phyloP scores from a whole-genome alignment of 2,113 vertebrate genomes.

The Progne subis region DNA sequence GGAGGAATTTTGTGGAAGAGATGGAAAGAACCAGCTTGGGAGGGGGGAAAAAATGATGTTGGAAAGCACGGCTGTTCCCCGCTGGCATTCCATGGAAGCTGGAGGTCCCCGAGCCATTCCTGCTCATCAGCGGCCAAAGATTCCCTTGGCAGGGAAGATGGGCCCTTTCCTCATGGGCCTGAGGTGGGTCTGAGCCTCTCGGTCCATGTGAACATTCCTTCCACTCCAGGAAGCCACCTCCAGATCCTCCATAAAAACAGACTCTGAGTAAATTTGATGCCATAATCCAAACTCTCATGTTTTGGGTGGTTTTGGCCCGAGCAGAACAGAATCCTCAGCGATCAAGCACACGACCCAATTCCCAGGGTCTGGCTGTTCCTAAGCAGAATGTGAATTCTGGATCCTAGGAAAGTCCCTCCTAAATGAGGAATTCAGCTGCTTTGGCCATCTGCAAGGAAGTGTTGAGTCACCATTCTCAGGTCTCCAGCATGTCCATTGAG shows the following conservation, averaged over 20 bases:
- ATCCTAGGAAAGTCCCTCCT: background rate
- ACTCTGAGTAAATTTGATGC: background rate
- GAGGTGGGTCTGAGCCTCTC: background rate
- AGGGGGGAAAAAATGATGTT: background rate
- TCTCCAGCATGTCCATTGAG: rapidly evolving
- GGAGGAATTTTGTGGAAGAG: background rate
- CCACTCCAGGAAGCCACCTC: background rate
- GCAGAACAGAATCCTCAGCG: background rate
- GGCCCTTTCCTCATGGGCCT: background rate
- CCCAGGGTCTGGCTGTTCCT: background rate
- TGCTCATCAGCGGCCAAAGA: background rate
- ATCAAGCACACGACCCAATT: background rate
- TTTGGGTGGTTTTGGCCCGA: background rate
- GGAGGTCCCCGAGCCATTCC: background rate
- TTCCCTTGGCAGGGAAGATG: background rate
- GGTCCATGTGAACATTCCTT: background rate
- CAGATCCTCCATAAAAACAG: background rate
- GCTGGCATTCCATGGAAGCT: background rate
- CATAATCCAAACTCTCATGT: rapidly evolving
- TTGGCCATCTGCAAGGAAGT: background rate
- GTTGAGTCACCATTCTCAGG: rapidly evolving
- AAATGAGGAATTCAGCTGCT: background rate
- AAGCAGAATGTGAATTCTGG: rapidly evolving
- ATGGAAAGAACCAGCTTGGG: background rate
- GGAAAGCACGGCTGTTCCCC: background rate